Evolutionary conservation across 2,888 invertebrate species (phyloP).

Genomic region (Acleris emargana): DNA sequence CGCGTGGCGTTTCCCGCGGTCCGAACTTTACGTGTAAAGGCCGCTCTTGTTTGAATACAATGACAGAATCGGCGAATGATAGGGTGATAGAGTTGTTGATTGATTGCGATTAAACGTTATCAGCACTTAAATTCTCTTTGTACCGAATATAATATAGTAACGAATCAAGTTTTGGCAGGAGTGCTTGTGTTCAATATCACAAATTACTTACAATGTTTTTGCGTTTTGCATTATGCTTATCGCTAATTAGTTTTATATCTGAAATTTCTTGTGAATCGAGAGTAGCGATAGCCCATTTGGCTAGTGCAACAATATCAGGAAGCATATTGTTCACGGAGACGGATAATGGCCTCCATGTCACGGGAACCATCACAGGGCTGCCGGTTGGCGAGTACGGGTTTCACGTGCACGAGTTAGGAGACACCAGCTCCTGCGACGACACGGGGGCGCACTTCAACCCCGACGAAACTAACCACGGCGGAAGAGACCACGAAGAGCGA

Average conservation of each 20-base stretch:
- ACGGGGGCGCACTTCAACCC: constrained; percentile 89
- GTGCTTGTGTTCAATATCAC: neutral
- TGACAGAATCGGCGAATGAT: neutral
- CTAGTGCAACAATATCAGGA: constrained; percentile 52
- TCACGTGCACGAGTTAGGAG: constrained; percentile 85
- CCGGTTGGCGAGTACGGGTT: constrained; percentile 84
- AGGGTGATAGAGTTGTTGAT: constrained; percentile 21
- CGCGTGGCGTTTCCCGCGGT: too few species aligned
- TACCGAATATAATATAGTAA: neutral
- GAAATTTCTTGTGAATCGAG: constrained; percentile 39
- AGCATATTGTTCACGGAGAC: constrained; percentile 73
- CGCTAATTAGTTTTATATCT: constrained; percentile 29
- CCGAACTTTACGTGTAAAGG: too few species aligned
- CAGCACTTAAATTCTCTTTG: constrained; percentile 14
- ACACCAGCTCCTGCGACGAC: constrained; percentile 78
- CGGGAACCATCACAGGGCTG: constrained; percentile 80
- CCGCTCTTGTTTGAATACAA: too few species aligned
- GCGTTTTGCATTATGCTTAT: constrained; percentile 9
- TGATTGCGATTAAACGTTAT: constrained; percentile 13
- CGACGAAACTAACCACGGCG: constrained; percentile 85
- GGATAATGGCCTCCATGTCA: constrained; percentile 70
- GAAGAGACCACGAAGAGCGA: constrained; percentile 79
- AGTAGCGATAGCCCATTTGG: constrained; percentile 58
- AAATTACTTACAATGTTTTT: constrained; percentile 35
- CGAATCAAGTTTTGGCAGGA: constrained; percentile 3